Base-by-base conservation (phyloP, 2,888 invertebrate species). In the Tethea ocularis region DNA sequence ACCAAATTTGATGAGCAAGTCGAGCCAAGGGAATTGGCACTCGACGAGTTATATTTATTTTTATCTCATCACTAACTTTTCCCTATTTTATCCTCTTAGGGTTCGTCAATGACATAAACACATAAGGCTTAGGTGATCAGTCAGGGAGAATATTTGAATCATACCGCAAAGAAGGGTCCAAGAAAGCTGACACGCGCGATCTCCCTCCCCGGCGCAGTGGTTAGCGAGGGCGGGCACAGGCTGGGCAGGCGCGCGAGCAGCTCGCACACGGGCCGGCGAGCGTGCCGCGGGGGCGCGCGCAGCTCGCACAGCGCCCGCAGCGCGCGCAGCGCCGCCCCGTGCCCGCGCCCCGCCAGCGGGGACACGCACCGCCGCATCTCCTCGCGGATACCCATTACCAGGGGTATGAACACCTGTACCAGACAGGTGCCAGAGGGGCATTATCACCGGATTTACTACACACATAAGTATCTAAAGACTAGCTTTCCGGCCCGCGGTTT, bases 91-190 rank as follows among this genome's bases (percentile, higher is more conserved):
- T n/a, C n/a, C n/a, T n/a, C n/a, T n/a, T n/a, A n/a, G n/a, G n/a
- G n/a, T n/a, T n/a, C n/a, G n/a, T n/a, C n/a, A n/a, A n/a, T n/a
- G n/a, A n/a, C n/a, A n/a, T n/a, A n/a, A n/a, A n/a, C n/a, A n/a
- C n/a, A n/a, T n/a, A n/a, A n/a, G n/a, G n/a, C n/a, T n/a, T n/a
- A n/a, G n/a, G n/a, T n/a, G n/a, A n/a, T n/a, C n/a, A n/a, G n/a
- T n/a, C n/a, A n/a, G n/a, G n/a, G n/a, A n/a, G n/a, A 24, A 57
- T 4, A 11, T 33, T n/a, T n/a, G n/a, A 55, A 5, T 82, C 86
- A 83, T 0, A 99, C 95, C 11, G 96, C 96, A 67, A 99, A 94
- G 88, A 99, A 99, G 0, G 99, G 98, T 17, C 98, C 99, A 8
- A 99, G 94, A 81, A 96, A 98, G 60, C 98, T 97, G 54, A 96